These are phyloP conservation scores for Capitulum mitella DNA, from an alignment of 2,888 invertebrate genomes.

Conservation along the genomic window DNA sequence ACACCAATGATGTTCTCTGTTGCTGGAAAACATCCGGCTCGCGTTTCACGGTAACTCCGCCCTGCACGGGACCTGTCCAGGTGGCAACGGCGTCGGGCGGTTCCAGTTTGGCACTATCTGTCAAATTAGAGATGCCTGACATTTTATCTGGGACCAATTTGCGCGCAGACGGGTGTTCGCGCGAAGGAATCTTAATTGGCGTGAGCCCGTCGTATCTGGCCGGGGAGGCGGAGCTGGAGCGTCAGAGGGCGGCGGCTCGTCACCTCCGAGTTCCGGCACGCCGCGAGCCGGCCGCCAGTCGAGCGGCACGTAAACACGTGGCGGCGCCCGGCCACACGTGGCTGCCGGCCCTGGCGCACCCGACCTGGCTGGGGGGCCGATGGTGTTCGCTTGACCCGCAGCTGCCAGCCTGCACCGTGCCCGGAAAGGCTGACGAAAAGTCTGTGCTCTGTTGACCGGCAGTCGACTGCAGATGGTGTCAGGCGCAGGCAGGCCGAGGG, in stretches of 20 bases:
- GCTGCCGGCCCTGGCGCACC: too few relatives aligned
- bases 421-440: too few relatives aligned
- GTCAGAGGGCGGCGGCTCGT: not conserved
- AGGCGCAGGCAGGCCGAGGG: too few relatives aligned
- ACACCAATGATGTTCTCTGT: too few relatives aligned
- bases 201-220: not conserved
- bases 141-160: constrained; percentile 16
- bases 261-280: not conserved
- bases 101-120: not conserved
- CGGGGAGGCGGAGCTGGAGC: not conserved
- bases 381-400: too few relatives aligned
- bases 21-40: too few relatives aligned
- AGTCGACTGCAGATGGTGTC: too few relatives aligned
- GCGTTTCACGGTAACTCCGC: too few relatives aligned
- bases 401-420: too few relatives aligned
- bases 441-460: too few relatives aligned
- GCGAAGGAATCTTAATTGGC: constrained; percentile 6
- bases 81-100: not conserved
- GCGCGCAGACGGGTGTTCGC: not conserved
- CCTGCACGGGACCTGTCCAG: too few relatives aligned
- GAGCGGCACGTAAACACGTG: not conserved
- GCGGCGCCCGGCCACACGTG: not conserved
- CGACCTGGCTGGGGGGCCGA: too few relatives aligned
- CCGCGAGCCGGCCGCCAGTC: not conserved
- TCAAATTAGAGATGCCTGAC: constrained; percentile 2